Percentiles rank a stretch among this genome's conserved stretches.
phyloP scores from a whole-genome alignment of 2,888 invertebrate species.

The Microplitis manilae region DNA sequence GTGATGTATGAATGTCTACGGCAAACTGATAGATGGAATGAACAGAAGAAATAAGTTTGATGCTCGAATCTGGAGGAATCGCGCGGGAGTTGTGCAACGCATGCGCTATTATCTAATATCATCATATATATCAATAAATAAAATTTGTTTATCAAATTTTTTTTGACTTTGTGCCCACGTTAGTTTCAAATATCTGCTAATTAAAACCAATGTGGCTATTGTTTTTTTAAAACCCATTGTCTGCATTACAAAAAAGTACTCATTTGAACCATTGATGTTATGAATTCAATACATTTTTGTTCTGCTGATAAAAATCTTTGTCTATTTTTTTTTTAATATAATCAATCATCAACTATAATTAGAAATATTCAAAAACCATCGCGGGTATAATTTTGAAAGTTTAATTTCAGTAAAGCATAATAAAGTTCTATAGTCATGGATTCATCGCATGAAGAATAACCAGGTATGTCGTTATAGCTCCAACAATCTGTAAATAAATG shows the following conservation, averaged over 20 bases:
- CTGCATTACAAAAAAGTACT: too few species aligned
- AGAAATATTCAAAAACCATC: too few species aligned
- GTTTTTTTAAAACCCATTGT: too few species aligned
- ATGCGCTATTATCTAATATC: neutral
- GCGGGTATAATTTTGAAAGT: too few species aligned
- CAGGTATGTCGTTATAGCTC: conserved; percentile 57
- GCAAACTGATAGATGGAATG: conserved; percentile 13
- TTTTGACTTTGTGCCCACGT: neutral
- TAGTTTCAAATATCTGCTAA: too few species aligned
- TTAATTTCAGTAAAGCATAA: too few species aligned
- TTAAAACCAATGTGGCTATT: too few species aligned
- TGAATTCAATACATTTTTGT: too few species aligned
- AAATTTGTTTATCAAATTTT: neutral
- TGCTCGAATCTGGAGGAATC: neutral
- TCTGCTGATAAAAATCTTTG: too few species aligned
- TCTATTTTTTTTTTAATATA: too few species aligned
- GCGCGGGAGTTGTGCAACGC: conserved; percentile 11
- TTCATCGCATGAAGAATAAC: conserved; percentile 53
- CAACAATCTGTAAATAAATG: conserved; percentile 53
- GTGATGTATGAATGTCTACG: conserved; percentile 14
- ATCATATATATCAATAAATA: neutral
- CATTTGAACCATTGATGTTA: too few species aligned
- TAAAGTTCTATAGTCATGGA: neutral
- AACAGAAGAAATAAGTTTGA: neutral
- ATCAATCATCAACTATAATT: too few species aligned